Evolutionary conservation across 64 coral and sea anemone genomes (phyloP), one percentile per base, ranked within the genome.

Genomic region (Acropora yongei): DNA sequence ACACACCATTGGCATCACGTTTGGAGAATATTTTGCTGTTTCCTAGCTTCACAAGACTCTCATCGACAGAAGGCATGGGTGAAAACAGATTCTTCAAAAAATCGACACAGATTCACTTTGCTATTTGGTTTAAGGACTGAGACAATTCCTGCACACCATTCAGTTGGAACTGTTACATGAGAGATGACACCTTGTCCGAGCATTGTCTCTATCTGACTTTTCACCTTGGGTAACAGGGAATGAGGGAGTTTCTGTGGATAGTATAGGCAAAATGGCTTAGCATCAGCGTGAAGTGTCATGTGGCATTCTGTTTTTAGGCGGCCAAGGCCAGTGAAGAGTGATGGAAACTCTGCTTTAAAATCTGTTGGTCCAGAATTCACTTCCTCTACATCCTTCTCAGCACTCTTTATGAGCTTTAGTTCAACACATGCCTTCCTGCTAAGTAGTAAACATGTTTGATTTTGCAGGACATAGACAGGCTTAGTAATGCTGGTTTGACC

Each of bases 51-150:
- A 78, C 77, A 16, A 90, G 88, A 71, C 78, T 49, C 18, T 90
- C 88, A 50, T 90, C 60, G 6, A 90, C 77, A 17, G 88, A 90
- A 41, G 65, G 41, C 76, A 90, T 90, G 2, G 66, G 40, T 68
- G 63, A 3, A n/a, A n/a, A n/a, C n/a, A n/a, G n/a, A n/a, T n/a
- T n/a, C n/a, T n/a, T n/a, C n/a, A n/a, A n/a, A n/a, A n/a, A n/a
- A n/a, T n/a, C 75, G 7, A 82, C 89, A 66, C 74, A 66, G 57
- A 87, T 20, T 42, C 86, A 89, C 92, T 1, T 42, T 82, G 7
- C 86, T 78, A 45, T 93, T 89, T 13, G 92, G 11, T 69, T 89
- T 88, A 20, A 51, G 86, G 43, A 93, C 78, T 47, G 92, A 86
- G 43, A 89, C 78, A 42, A 94, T 53, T 9, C 49, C 76, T 13